Evolutionary conservation across 2,888 invertebrate species (phyloP), one percentile per base, ranked within the genome.

Genomic region (Cyrtodaria siliqua): DNA sequence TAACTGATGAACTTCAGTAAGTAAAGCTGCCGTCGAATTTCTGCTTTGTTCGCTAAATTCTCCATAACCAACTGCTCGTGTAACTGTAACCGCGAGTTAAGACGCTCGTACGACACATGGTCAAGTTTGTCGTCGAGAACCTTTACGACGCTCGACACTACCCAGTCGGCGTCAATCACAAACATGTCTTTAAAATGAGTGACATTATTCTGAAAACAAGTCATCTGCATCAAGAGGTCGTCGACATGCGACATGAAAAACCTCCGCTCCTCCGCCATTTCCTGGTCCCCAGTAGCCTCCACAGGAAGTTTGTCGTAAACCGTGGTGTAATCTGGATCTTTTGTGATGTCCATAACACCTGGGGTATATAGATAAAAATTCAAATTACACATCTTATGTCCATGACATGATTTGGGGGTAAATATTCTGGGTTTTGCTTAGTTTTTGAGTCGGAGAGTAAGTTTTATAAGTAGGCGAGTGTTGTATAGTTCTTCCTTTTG

Each of bases 181-280:
- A 90, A 92, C 57, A 92, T 81, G 69, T 92, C 89, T 55, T 90
- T 86, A 70, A 89, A 82, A 63, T 87, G 88, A 8, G 67, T 55
- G 0, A 92, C 86, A 8, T 82, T 69, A 0, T 89, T 86, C 69
- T 92, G 91, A 53, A 75, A 89, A 29, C 92, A 69, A 2, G 89
- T 91, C 87, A 93, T 87, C 64, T 89, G 87, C 86, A 93, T 89
- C 26, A 84, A 83, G 33, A 91, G 61, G 44, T 86, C 83, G 24
- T 92, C 92, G 0, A 87, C 90, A 67, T 90, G 87, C 33, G 82
- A 83, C 90, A 90, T 92, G 85, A 93, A 92, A 83, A 91, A 91
- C 27, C 86, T 73, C 8, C 87, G 82, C 42, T 91, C 91, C 49
- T 92, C 91, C 2, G 86, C 81, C 85, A 90, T 87, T 29, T 91